Evolutionary conservation across 2,797 vertebrate species (phyloP), one percentile per base, ranked within the genome.

Genomic region (Scleropages formosus): DNA sequence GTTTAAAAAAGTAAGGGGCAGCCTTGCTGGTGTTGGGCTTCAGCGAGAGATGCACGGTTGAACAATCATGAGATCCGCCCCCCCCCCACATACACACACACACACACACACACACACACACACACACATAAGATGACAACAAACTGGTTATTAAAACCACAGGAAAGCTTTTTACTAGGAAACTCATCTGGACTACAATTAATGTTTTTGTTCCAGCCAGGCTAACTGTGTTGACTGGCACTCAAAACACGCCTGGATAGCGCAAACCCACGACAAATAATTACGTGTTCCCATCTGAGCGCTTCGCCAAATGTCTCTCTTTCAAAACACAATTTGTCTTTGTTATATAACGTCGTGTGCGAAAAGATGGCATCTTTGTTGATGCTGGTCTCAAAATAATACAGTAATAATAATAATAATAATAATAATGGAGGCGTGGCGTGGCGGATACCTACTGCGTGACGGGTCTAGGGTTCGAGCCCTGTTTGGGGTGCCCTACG

Each of bases 181-280:
- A 22, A 69, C 46, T 69, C 47, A 49, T 49, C 22, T 51, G 16
- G 24, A 49, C 8, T 53, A 26, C 46, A 27, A 24, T 69, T 44
- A 53, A 7, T 20, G 24, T 53, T 24, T 69, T 69, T 69, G 18
- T 10, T 2, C 18, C 12, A 11, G 18, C 53, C 53, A 56, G 10
- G 11, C 67, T 46, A 20, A 27, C 6, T 2, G 6, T 6, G 31
- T 31, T 39, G 31, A 6, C 31, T 39, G 31, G 2, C 31, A 31
- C 31, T 31, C 6, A n/a, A n/a, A n/a, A n/a, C n/a, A n/a, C n/a
- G 16, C 51, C 51, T 16, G 9, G 51, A 53, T 81, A 78, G 84
- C 81, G 84, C 70, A 77, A 79, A 84, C 80, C 80, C 70, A 77
- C 78, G 75, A 72, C 76, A 80, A 85, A 84, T 83, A 84, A 79